These are phyloP conservation scores for Osmoderma eremita DNA, from an alignment of 2,888 invertebrate genomes.

Conservation along the genomic window DNA sequence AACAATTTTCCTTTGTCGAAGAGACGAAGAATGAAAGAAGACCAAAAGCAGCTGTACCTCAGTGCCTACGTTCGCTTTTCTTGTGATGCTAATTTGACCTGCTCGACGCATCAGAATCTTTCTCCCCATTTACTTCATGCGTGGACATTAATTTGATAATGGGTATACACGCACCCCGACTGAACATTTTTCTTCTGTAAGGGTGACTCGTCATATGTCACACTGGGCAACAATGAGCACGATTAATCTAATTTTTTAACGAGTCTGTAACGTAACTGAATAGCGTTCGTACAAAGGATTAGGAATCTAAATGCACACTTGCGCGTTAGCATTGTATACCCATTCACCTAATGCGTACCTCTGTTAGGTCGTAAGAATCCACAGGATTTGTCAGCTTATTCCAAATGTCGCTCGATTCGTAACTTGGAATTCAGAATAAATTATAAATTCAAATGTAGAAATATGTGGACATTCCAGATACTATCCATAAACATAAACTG, in stretches of 20 bases:
- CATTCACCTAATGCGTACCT: background rate
- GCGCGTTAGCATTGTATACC: background rate
- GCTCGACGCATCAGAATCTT: slow-evolving; percentile 28
- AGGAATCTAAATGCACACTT: background rate
- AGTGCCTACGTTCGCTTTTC: slow-evolving; percentile 28
- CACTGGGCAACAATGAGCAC: slow-evolving; percentile 32
- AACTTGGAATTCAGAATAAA: slow-evolving; percentile 13
- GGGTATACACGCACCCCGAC: slow-evolving; percentile 34
- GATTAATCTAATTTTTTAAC: slow-evolving; percentile 38
- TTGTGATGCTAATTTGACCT: slow-evolving; percentile 42
- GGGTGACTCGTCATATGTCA: slow-evolving; percentile 40
- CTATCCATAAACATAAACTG: slow-evolving; percentile 12
- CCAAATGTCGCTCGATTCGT: background rate
- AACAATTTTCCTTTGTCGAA: slow-evolving; percentile 33
- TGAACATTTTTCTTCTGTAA: slow-evolving; percentile 33
- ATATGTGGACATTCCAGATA: slow-evolving; percentile 8
- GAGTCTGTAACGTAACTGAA: slow-evolving; percentile 14
- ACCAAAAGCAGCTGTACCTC: slow-evolving; percentile 24
- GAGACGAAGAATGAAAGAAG: slow-evolving; percentile 31
- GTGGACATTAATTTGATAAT: slow-evolving; percentile 42
- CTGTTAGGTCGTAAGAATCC: background rate
- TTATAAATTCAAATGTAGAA: slow-evolving; percentile 25
- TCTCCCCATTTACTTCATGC: slow-evolving; percentile 35
- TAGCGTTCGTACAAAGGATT: background rate
- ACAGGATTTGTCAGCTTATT: background rate